Percentiles rank a stretch among this genome's conserved stretches.
Conservation (phyloP, 2,888 invertebrate genomes). For the Ganaspis brasiliensis region DNA sequence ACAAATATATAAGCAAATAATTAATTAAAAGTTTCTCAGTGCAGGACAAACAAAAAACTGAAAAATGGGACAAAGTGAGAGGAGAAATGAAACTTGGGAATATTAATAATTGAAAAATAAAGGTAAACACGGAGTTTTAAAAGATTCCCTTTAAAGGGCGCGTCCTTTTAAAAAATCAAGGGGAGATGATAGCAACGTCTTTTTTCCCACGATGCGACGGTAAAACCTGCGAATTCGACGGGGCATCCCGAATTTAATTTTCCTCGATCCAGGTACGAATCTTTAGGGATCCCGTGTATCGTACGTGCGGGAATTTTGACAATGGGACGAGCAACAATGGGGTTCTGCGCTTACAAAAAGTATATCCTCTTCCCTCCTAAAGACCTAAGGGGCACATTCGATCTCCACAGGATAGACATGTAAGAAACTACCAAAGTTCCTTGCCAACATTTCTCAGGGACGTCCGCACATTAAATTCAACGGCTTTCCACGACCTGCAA, state of each 20-base stretch:
- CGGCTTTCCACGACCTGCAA: conserved; percentile 34
- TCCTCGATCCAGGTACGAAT: conserved; percentile 59
- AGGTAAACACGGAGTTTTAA: background rate
- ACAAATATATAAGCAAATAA: no score
- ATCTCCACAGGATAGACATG: conserved; percentile 40
- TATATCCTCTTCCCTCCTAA: conserved; percentile 60
- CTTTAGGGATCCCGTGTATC: conserved; percentile 51
- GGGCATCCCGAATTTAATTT: conserved; percentile 55
- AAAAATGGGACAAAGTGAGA: background rate
- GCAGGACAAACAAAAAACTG: no score
- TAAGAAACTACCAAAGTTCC: background rate
- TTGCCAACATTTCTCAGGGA: conserved; percentile 1
- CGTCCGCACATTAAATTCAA: conserved; percentile 36
- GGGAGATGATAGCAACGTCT: conserved; percentile 42
- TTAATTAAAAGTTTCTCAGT: no score
- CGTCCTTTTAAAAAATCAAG: conserved; percentile 29
- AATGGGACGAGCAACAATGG: conserved; percentile 65
- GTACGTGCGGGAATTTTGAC: conserved; percentile 51
- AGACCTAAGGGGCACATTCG: conserved; percentile 47
- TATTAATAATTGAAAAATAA: background rate
- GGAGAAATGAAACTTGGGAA: background rate
- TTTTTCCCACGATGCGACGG: conserved; percentile 60
- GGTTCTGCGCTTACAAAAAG: conserved; percentile 58
- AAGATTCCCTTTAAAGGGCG: conserved; percentile 32
- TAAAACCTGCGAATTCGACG: conserved; percentile 52